Base-by-base conservation (phyloP, 2,888 invertebrate species). In the Aphidius colemani region DNA sequence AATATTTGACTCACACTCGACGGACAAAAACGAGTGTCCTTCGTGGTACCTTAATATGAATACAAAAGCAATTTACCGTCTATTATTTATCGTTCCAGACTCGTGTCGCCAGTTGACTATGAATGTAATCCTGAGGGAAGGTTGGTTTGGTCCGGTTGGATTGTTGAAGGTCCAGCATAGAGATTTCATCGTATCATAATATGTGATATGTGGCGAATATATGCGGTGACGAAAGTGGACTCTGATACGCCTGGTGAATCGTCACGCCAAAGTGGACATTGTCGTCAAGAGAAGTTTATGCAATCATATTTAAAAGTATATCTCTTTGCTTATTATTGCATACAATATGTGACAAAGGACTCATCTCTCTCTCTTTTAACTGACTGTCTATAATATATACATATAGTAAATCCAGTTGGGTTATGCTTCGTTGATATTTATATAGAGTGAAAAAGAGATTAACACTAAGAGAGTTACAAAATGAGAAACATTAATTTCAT, bases 1-100 rank as follows among this genome's bases (percentile, higher is more conserved):
- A 80, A 79, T 78, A 80, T 79, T 79, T 73, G 70, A 75, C 63
- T 72, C 68, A 69, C 66, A 66, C 64, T 69, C 69, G 61, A 63
- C 62, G 57, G 46, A 46, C 46, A 72, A 69, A 72, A 76, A 71
- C 69, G 72, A 74, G 71, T 72, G 63, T 68, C 64, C 64, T 61
- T 62, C 30, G 48, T 61, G 58, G 58, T 66, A 62, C 60, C 77
- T 80, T 80, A 81, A 81, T 81, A 80, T 80, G 81, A 81, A 82
- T 82, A 81, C 78, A 80, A 81, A 81, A 80, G 78, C 77, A 72
- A 78, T 78, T 76, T 70, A 70, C 73, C 69, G 70, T 75, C 76
- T 78, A 79, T 81, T 80, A 81, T 81, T 80, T 79, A 80, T 80
- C 74, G 75, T 67, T 56, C 61, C 53, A 61, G 63, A 58, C 65